Base-by-base conservation (phyloP, 2,113 vertebrate genomes). In the Psilopogon haemacephalus region DNA sequence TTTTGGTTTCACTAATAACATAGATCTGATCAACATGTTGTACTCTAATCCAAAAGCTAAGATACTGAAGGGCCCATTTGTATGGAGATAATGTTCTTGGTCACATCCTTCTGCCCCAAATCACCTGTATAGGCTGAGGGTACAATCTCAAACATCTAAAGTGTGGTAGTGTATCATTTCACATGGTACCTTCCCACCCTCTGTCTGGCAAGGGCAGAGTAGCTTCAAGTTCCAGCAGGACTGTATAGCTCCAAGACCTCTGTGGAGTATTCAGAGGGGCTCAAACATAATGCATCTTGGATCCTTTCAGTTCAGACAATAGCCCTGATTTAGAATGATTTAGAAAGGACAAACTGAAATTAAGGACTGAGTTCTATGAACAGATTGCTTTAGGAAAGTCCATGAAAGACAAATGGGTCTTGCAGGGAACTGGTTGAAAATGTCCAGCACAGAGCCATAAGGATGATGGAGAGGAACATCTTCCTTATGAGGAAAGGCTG, bases 11-110 rank as follows among this genome's bases (percentile, higher is more conserved):
- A 28, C 56, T 64, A 86, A 52, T 38, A 77, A 68, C 24, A 38
- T 46, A 30, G 32, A 69, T 40, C 24, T 50, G 54, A 68, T 60
- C 48, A 84, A 8, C 37, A 60, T 8, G 3, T 42, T 70, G 26
- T 44, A 88, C 32, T 91, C 86, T 11, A 84, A 91, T 60, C 17
- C 38, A 86, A 26, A 76, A 88, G 8, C 30, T 16, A 82, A 91
- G 37, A 50, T 26, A 42, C 2, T 9, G 5, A 77, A 87, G 50
- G 23, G 15, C 11, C 12, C 19, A 23, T 40, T 18, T 37, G 2
- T 17, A 13, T 12, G 11, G 59, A 14, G 4, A 82, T 63, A 15
- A 76, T 10, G 48, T 56, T 63, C 26, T 11, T 28, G 18, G n/a
- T 52, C 13, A 50, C 12, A 26, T 58, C 38, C 67, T 50, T 44